Base-by-base conservation (phyloP, 2,113 vertebrate species). In the Hypocryptadius cinnamomeus region DNA sequence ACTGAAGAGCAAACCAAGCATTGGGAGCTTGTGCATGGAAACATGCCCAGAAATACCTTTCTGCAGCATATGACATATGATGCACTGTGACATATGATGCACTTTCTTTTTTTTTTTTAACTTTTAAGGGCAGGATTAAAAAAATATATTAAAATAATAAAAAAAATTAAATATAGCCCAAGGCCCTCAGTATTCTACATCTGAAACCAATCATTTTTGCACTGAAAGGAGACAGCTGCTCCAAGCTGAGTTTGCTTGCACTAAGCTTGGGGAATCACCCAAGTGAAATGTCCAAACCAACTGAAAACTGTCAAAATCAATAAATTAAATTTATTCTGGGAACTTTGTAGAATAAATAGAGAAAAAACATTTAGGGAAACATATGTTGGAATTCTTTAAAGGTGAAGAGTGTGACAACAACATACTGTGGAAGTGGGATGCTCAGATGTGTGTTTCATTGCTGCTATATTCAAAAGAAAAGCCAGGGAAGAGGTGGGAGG, bases 331-430 rank as follows among this genome's bases (percentile, higher is more conserved):
- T 89, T 95, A 94, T 96, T 94, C 76, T 31, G 85, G 87, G 87
- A 94, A 85, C 63, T 94, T 47, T 1, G 6, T 35, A 60, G 79
- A 91, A 76, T 91, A 94, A 94, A 91, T n/a, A 83, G 60, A 90
- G 85, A 39, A 48, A 89, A 95, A 72, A 28, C 30, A 74, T 23
- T 59, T 51, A 83, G 64, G 79, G 83, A 92, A 96, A 68, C 94
- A 96, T 96, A 95, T 95, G 93, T 25, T 86, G 79, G 77, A 85
- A 94, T 92, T 88, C 85, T 84, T 88, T 88, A 78, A 96, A 96
- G 96, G 95, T 96, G 96, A 95, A 80, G 80, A 94, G 56, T 78
- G 83, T 93, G 90, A 94, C 90, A 96, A 94, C 92, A 94, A 93
- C 96, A 95, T 90, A 83, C 92, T 95, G 93, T 90, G 82, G 92